These are phyloP conservation scores for Plebejus melissa DNA, from an alignment of 2,888 invertebrate species.

Conservation along the genomic window DNA sequence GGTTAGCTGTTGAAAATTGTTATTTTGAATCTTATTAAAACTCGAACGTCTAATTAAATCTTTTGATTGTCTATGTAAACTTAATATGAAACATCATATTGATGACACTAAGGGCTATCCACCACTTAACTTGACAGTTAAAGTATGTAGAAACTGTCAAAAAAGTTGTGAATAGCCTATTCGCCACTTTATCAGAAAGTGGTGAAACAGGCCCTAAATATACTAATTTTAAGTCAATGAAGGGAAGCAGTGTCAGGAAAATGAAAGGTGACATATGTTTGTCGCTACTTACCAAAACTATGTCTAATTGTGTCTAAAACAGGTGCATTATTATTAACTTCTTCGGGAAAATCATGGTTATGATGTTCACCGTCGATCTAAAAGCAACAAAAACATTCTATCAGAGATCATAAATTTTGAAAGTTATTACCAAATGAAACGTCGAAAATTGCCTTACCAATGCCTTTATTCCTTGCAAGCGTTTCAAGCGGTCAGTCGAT, in stretches of 20 bases:
- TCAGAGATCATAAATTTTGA: too few relatives aligned
- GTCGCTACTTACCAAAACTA: slow-evolving; percentile 31
- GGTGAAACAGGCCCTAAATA: too few relatives aligned
- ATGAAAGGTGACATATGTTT: neutral
- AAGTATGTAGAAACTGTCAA: too few relatives aligned
- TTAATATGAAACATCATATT: neutral
- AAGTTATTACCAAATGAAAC: too few relatives aligned
- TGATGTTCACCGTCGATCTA: neutral
- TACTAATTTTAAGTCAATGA: too few relatives aligned
- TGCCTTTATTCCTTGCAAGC: slow-evolving; percentile 44
- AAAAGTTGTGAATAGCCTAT: too few relatives aligned
- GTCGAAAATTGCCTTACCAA: slow-evolving; percentile 38
- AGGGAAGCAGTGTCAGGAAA: too few relatives aligned
- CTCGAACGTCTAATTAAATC: too few relatives aligned
- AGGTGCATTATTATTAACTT: neutral
- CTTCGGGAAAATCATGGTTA: neutral
- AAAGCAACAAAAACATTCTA: neutral
- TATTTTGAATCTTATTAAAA: too few relatives aligned
- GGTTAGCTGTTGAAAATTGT: slow-evolving; percentile 40
- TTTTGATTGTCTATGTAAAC: neutral
- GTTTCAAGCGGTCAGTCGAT: slow-evolving; percentile 46
- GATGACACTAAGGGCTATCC: too few relatives aligned
- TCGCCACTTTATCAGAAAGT: too few relatives aligned
- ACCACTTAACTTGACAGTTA: too few relatives aligned
- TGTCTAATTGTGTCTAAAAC: slow-evolving; percentile 30